Conservation (phyloP, 2,797 vertebrate genomes). For the Periparus ater region DNA sequence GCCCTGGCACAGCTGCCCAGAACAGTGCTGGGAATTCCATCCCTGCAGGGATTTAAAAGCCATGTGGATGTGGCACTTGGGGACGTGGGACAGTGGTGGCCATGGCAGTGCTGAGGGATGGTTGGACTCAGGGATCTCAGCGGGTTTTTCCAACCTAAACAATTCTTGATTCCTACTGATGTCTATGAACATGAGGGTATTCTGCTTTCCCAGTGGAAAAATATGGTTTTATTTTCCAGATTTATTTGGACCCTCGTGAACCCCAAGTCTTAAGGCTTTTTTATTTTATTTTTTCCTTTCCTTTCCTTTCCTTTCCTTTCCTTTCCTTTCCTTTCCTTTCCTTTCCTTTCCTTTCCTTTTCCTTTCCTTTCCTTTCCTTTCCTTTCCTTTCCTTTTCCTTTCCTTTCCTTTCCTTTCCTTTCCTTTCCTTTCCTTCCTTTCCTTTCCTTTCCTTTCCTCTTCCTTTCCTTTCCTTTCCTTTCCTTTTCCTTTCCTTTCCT, state of each 20-base stretch:
- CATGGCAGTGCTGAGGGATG: neutral
- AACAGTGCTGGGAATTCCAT: neutral
- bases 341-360: too few species aligned
- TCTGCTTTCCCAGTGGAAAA: neutral
- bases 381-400: too few species aligned
- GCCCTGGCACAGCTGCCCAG: neutral
- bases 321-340: too few species aligned
- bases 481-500: too few species aligned
- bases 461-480: too few species aligned
- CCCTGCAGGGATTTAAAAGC: neutral
- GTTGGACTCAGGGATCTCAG: rapidly evolving
- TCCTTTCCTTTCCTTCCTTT: too few species aligned
- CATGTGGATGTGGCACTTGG: rapidly evolving
- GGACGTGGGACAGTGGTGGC: neutral
- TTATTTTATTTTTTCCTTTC: too few species aligned
- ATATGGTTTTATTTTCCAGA: neutral
- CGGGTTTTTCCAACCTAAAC: neutral
- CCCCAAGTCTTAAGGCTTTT: neutral
- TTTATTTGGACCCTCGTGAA: neutral
- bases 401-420: too few species aligned
- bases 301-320: too few species aligned
- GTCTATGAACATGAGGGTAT: neutral
- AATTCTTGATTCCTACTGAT: neutral
- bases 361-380: too few species aligned
- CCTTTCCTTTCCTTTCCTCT: too few species aligned